Percentiles rank a stretch among this genome's conserved stretches.
phyloP scores from a whole-genome alignment of 2,797 vertebrate genomes.

The Morus bassanus region DNA sequence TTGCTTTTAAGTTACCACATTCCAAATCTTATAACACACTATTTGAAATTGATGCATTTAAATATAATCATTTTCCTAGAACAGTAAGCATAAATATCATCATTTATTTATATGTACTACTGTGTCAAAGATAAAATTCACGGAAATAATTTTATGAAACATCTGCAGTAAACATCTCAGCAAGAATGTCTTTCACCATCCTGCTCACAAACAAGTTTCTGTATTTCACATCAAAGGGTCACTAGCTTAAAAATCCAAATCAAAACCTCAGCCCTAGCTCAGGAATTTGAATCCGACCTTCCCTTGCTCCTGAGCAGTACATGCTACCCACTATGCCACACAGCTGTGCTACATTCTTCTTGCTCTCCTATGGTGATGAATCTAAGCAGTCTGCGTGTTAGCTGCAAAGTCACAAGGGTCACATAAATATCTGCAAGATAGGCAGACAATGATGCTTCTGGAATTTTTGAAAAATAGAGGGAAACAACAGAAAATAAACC shows the following conservation, averaged over 20 bases:
- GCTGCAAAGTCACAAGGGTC: slow-evolving; percentile 29
- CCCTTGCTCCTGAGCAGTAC: background rate
- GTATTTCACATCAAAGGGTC: background rate
- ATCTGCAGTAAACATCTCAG: background rate
- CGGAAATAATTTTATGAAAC: background rate
- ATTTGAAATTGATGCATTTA: background rate
- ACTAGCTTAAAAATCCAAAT: background rate
- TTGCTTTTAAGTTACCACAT: background rate
- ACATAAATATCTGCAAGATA: slow-evolving; percentile 19
- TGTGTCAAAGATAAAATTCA: background rate
- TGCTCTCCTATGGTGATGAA: background rate
- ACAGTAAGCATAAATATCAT: background rate
- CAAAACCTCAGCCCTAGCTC: background rate
- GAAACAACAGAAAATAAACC: slow-evolving; percentile 39
- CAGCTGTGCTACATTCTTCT: background rate
- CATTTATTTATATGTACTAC: background rate
- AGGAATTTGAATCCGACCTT: background rate
- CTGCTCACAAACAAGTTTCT: background rate
- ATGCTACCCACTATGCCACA: background rate
- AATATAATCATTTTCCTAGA: background rate
- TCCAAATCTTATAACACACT: background rate
- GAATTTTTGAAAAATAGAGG: slow-evolving; percentile 34
- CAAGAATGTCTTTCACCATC: background rate
- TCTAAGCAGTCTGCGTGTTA: background rate
- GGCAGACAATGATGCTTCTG: background rate